These are phyloP conservation scores for Empidonax traillii DNA, from an alignment of 2,113 vertebrate genomes.

Conservation along the genomic window DNA sequence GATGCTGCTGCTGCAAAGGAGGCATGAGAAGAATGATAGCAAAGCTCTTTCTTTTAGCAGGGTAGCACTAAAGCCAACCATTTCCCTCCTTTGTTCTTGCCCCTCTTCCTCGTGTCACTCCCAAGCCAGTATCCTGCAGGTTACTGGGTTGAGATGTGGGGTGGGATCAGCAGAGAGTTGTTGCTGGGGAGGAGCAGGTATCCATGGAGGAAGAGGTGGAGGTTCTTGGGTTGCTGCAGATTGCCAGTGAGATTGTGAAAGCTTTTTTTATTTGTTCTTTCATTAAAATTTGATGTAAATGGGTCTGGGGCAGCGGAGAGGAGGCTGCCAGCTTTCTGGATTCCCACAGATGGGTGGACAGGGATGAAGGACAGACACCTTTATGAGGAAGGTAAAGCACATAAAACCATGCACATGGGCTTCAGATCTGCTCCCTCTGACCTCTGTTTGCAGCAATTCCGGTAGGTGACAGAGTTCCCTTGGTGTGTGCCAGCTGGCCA, in stretches of 20 bases:
- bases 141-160: neutral
- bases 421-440: neutral
- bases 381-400: neutral
- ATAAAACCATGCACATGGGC: rapidly evolving
- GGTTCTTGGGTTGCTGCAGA: neutral
- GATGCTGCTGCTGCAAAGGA: neutral
- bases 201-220: neutral
- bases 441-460: neutral
- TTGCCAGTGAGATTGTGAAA: neutral
- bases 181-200: neutral
- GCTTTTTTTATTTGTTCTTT: neutral
- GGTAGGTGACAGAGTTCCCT: neutral
- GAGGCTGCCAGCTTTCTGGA: neutral
- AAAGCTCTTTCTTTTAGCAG: neutral
- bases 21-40: rapidly evolving
- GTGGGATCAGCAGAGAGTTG: neutral
- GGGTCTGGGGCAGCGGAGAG: neutral
- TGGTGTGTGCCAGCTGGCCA: neutral
- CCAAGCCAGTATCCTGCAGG: neutral
- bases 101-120: rapidly evolving
- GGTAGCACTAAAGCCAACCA: neutral
- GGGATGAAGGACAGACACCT: neutral
- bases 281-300: neutral
- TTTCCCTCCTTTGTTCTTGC: neutral
- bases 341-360: neutral